Conservation (phyloP, 2,113 vertebrate species). For the Origma solitaria region DNA sequence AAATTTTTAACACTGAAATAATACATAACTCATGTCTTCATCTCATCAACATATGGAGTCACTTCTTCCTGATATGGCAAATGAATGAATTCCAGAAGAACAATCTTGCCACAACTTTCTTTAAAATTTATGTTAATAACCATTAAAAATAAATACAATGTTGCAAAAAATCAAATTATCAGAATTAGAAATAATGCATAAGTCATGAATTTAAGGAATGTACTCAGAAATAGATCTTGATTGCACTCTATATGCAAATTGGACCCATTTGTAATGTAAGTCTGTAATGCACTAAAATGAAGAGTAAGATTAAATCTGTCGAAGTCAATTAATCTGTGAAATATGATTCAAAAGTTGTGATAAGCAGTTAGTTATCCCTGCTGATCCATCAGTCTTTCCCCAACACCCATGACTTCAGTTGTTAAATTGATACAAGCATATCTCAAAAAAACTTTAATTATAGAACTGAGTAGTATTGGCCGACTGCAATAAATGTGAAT, state of each 20-base stretch:
- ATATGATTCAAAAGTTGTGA: not conserved
- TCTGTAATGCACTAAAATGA: not conserved
- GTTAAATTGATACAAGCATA: not conserved
- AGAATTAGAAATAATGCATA: not conserved
- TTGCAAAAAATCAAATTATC: not conserved
- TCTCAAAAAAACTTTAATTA: not conserved
- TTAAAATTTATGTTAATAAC: not conserved
- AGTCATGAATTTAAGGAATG: not conserved
- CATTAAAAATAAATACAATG: not conserved
- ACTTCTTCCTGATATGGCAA: not conserved
- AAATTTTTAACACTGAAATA: not conserved
- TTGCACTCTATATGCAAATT: not conserved
- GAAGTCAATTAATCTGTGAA: not conserved
- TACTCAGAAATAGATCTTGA: not conserved
- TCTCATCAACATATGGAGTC: not conserved
- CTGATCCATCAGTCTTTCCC: not conserved
- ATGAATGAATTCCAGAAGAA: not conserved
- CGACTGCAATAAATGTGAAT: not conserved
- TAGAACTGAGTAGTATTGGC: not conserved
- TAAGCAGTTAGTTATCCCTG: not conserved
- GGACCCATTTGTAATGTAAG: not conserved
- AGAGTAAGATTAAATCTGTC: not conserved
- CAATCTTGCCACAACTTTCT: not conserved
- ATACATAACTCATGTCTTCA: not conserved
- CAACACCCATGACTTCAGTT: not conserved